phyloP scores from a whole-genome alignment of 2,888 invertebrate genomes.

The Hecatera dysodea region DNA sequence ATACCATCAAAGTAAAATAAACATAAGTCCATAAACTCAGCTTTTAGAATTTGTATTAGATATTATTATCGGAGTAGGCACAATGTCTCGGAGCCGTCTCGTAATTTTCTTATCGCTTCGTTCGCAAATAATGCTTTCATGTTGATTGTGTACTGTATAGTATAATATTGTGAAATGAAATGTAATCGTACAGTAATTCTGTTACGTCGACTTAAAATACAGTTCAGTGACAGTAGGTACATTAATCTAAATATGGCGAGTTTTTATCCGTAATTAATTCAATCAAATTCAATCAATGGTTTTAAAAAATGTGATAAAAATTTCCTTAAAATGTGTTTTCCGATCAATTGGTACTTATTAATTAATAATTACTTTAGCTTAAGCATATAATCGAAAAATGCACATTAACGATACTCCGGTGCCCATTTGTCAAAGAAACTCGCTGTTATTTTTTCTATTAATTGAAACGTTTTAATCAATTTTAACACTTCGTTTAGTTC shows the following conservation, averaged over 20 bases:
- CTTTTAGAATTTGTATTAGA: constrained; percentile 48
- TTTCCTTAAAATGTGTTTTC: too few species aligned
- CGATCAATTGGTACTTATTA: too few species aligned
- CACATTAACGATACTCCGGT: too few species aligned
- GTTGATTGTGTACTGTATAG: constrained; percentile 47
- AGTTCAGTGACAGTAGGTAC: too few species aligned
- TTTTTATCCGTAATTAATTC: too few species aligned
- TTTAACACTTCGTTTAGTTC: constrained; percentile 25
- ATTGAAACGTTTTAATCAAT: constrained; percentile 11
- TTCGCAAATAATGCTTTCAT: constrained; percentile 67
- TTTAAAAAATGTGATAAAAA: too few species aligned
- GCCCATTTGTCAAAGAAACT: too few species aligned
- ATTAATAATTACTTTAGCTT: too few species aligned
- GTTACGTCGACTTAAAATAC: background rate
- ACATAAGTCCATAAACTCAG: constrained; percentile 38
- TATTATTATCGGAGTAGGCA: constrained; percentile 56
- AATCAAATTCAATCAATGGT: too few species aligned
- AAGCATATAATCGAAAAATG: too few species aligned
- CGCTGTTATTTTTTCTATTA: background rate
- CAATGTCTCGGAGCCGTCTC: constrained; percentile 64
- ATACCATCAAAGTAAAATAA: constrained; percentile 35
- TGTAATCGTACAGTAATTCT: constrained; percentile 23
- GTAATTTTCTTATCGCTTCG: constrained; percentile 71
- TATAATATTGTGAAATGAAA: constrained; percentile 35
- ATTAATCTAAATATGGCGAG: background rate